Conservation (phyloP, 2,797 vertebrate genomes). For the Sebastes nivosus region DNA sequence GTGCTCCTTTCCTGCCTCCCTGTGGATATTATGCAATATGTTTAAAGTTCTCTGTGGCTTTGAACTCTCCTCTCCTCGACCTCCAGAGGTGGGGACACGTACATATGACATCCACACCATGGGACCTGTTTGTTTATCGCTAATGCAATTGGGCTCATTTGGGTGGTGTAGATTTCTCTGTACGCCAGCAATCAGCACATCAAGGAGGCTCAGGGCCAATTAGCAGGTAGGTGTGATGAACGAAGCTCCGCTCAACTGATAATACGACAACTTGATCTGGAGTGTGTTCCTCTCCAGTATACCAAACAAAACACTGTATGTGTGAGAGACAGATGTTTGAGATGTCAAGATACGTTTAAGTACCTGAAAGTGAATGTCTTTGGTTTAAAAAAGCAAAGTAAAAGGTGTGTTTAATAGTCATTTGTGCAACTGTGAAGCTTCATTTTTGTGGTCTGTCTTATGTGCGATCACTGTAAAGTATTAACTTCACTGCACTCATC, state of each 20-base stretch:
- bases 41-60: not conserved
- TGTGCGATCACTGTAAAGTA: not conserved
- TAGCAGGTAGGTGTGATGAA: conserved; percentile 1
- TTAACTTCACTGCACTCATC: not conserved
- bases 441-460: not conserved
- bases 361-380: no score
- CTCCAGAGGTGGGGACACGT: conserved; percentile 1
- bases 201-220: not conserved
- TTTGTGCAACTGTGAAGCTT: not conserved
- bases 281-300: not conserved
- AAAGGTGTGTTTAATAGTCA: not conserved
- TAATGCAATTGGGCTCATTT: conserved; percentile 34
- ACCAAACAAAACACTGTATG: not conserved
- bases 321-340: not conserved
- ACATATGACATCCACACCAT: conserved; percentile 5
- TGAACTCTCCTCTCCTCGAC: not conserved
- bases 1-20: conserved; percentile 54
- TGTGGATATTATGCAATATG: conserved; percentile 40
- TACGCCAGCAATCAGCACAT: not conserved
- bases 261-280: not conserved
- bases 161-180: not conserved
- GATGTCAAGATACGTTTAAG: not conserved
- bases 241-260: not conserved
- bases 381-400: not conserved
- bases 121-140: not conserved